phyloP scores from a whole-genome alignment of 1,140 invertebrate genomes.

The Dinoponera quadriceps region DNA sequence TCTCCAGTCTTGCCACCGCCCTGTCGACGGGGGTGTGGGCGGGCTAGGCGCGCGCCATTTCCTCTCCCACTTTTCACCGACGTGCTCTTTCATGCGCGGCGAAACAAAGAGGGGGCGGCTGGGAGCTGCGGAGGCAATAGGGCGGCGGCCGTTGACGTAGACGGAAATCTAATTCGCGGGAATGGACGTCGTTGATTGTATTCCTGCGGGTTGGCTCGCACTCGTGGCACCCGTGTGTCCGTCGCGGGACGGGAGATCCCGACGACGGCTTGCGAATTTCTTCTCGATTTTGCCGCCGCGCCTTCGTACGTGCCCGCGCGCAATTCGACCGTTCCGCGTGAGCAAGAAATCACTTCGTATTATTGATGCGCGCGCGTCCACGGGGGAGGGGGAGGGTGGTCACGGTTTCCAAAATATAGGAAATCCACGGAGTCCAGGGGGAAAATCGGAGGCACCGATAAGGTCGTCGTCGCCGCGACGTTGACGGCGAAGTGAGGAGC shows the following conservation, averaged over 20 bases:
- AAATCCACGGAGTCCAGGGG: no score
- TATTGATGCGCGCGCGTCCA: conserved; percentile 16
- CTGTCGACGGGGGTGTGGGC: conserved; percentile 68
- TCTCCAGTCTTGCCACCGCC: conserved; percentile 72
- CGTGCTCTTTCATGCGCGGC: conserved; percentile 64
- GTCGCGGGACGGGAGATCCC: conserved; percentile 6
- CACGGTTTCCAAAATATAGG: no score
- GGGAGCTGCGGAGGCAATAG: not conserved
- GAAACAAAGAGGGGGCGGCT: conserved; percentile 56
- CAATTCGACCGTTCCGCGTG: conserved; percentile 30
- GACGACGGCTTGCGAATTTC: conserved; percentile 32
- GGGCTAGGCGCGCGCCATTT: conserved; percentile 31
- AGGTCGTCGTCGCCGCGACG: no score
- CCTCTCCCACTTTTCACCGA: conserved; percentile 50
- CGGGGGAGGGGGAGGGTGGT: no score
- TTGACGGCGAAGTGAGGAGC: no score
- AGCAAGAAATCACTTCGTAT: conserved; percentile 39
- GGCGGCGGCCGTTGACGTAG: conserved; percentile 34
- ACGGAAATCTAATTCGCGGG: conserved; percentile 55
- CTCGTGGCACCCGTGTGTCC: not conserved
- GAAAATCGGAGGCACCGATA: no score
- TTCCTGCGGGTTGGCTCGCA: conserved; percentile 15
- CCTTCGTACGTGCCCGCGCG: conserved; percentile 23
- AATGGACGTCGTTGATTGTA: conserved; percentile 55
- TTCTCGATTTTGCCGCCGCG: not conserved